Percentiles rank a stretch among this genome's conserved stretches.
These are phyloP conservation scores for Gonatopus flavifemur DNA, from an alignment of 1,140 invertebrate genomes.

Conservation along the genomic window DNA sequence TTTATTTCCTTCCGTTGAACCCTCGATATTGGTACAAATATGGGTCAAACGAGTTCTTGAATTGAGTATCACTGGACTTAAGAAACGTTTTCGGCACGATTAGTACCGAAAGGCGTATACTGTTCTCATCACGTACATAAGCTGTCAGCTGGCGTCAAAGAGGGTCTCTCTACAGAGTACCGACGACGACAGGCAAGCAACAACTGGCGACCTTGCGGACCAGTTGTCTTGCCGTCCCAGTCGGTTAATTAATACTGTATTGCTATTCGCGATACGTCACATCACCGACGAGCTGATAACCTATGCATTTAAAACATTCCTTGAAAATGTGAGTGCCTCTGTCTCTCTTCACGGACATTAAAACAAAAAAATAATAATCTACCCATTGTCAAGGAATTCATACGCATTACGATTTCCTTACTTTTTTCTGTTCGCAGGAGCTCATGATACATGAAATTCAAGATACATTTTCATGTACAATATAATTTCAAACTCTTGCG, in stretches of 20 bases:
- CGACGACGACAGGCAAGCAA: slow-evolving; percentile 11
- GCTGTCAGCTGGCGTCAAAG: slow-evolving; percentile 45
- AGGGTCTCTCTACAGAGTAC: slow-evolving; percentile 32
- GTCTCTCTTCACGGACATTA: too few species aligned
- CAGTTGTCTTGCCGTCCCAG: slow-evolving; percentile 44
- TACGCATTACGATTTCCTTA: too few species aligned
- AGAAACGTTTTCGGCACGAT: slow-evolving; percentile 53
- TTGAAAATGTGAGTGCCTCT: not conserved
- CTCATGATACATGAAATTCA: too few species aligned
- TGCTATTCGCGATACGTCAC: slow-evolving; percentile 15
- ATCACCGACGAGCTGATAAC: slow-evolving; percentile 8
- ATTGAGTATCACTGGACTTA: slow-evolving; percentile 45
- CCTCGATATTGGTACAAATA: too few species aligned
- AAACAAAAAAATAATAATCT: too few species aligned
- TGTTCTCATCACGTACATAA: slow-evolving; percentile 48
- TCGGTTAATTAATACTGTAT: slow-evolving; percentile 48
- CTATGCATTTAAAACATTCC: slow-evolving; percentile 3
- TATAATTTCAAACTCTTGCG: too few species aligned
- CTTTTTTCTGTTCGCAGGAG: too few species aligned
- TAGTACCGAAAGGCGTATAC: slow-evolving; percentile 52
- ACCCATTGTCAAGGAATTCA: too few species aligned
- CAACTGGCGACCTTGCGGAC: slow-evolving; percentile 39
- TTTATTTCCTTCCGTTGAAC: too few species aligned
- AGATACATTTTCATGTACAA: too few species aligned
- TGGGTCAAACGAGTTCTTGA: slow-evolving; percentile 7